These are phyloP conservation scores for Cherax destructor DNA, from an alignment of 1,140 invertebrate genomes.

Conservation along the genomic window DNA sequence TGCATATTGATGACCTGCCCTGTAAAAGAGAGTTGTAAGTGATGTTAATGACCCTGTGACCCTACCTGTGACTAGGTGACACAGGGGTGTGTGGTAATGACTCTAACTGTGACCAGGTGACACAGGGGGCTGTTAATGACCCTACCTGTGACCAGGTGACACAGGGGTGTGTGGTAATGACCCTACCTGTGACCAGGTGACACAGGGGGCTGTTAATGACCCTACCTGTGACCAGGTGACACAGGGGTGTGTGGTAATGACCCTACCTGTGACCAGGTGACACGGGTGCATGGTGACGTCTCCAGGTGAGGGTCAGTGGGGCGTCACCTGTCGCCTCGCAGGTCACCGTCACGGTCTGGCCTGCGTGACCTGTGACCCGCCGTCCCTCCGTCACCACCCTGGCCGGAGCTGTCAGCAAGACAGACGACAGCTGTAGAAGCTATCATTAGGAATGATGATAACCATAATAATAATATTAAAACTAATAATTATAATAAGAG, in stretches of 20 bases:
- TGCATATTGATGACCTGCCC: no score
- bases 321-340: constrained; percentile 65
- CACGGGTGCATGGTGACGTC: constrained; percentile 42
- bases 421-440: not conserved
- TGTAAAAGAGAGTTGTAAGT: no score
- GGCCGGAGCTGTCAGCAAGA: constrained; percentile 46
- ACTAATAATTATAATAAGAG: not conserved
- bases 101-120: no score
- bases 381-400: constrained; percentile 57
- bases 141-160: not conserved
- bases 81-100: no score
- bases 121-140: no score
- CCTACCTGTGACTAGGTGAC: not conserved
- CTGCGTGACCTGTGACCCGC: constrained; percentile 62
- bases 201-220: no score
- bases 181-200: not conserved
- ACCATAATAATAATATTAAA: no score
- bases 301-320: constrained; percentile 62
- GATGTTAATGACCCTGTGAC: not conserved
- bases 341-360: constrained; percentile 50
- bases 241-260: no score
- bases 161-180: no score
- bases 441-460: no score
- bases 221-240: not conserved
- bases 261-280: constrained; percentile 39